Conservation (phyloP, 2,113 vertebrate genomes). For the Gadus chalcogrammus region DNA sequence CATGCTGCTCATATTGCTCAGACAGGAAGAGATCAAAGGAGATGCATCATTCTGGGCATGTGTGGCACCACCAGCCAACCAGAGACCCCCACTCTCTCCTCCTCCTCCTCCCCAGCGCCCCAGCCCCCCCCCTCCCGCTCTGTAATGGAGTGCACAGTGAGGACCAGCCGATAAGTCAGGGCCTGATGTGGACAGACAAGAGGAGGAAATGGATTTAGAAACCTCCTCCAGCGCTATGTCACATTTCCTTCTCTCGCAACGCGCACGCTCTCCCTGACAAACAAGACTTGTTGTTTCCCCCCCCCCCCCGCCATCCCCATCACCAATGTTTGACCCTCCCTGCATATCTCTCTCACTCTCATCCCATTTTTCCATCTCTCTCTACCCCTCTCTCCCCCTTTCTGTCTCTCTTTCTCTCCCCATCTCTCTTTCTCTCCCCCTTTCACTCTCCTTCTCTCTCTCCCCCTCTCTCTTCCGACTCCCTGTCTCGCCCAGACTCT, state of each 20-base stretch:
- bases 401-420: no score
- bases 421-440: not conserved
- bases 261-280: slow-evolving; percentile 55
- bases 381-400: no score
- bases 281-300: slow-evolving; percentile 44
- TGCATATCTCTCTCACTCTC: no score
- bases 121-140: slow-evolving; percentile 1
- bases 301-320: slow-evolving; percentile 15
- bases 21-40: slow-evolving; percentile 68
- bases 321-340: no score
- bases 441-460: slow-evolving; percentile 13
- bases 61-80: slow-evolving; percentile 44
- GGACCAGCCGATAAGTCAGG: slow-evolving; percentile 59
- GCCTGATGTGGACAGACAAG: slow-evolving; percentile 69
- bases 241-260: slow-evolving; percentile 50
- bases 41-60: slow-evolving; percentile 67
- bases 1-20: slow-evolving; percentile 62
- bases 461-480: slow-evolving; percentile 22
- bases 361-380: no score
- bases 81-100: slow-evolving; percentile 4
- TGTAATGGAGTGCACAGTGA: slow-evolving; percentile 57
- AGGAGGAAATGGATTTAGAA: slow-evolving; percentile 74
- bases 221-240: slow-evolving; percentile 67
- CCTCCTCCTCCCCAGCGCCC: no score
- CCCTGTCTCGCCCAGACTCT: not conserved